Evolutionary conservation across 2,888 invertebrate genomes (phyloP).

Genomic region (Cantharis rustica): DNA sequence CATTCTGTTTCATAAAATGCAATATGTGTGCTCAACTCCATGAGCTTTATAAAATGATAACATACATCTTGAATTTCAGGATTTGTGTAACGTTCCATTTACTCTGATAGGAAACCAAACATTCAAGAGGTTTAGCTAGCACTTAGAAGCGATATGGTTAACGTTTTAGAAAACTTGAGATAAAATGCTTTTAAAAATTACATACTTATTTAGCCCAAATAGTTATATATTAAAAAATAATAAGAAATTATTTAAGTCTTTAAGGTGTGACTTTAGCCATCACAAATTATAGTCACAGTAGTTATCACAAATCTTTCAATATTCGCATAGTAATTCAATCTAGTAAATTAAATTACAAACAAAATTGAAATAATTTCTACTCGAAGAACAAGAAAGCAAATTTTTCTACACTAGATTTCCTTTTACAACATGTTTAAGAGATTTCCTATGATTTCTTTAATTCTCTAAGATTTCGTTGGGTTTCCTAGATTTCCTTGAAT

Average conservation of each 20-base stretch:
- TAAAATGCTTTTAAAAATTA: background rate
- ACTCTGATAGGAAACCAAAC: background rate
- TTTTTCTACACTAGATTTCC: no score
- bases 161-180: background rate
- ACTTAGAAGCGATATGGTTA: background rate
- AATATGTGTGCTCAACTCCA: background rate
- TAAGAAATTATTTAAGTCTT: background rate
- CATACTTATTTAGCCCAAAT: background rate
- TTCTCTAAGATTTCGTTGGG: no score
- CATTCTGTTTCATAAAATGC: background rate
- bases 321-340: no score
- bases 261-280: background rate
- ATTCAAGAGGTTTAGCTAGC: background rate
- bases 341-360: no score
- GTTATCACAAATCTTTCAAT: background rate
- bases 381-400: no score
- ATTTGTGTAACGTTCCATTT: background rate
- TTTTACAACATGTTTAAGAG: no score
- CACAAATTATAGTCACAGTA: background rate
- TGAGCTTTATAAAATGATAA: background rate
- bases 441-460: no score
- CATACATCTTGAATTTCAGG: background rate
- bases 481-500: no score
- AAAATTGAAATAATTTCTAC: no score
- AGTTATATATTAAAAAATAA: background rate